Evolutionary conservation across 2,113 vertebrate genomes (phyloP).

Genomic region (Apteryx owenii): DNA sequence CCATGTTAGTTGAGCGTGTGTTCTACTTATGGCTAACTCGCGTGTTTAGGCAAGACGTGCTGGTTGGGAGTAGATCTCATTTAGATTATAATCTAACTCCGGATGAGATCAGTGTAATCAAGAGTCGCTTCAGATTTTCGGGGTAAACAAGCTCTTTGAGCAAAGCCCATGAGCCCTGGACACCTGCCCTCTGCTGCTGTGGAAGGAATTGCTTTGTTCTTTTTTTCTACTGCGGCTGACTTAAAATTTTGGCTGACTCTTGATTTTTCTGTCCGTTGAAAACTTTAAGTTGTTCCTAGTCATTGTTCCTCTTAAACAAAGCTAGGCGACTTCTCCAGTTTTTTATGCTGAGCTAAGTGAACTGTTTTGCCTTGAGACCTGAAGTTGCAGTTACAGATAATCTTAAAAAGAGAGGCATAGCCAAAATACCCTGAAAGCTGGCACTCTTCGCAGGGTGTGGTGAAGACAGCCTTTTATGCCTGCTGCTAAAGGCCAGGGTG

Average conservation of each 20-base stretch:
- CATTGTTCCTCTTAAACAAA: neutral
- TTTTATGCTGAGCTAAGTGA: conserved; percentile 10
- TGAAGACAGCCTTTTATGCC: conserved; percentile 67
- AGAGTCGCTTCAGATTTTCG: conserved; percentile 17
- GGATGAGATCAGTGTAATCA: conserved; percentile 47
- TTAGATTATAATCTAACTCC: neutral
- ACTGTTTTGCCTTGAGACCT: conserved; percentile 8
- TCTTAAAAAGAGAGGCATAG: conserved; percentile 33
- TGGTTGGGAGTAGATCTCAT: conserved; percentile 34
- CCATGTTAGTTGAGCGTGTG: neutral
- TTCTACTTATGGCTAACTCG: neutral
- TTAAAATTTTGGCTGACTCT: neutral
- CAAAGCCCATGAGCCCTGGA: neutral
- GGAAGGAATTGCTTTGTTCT: neutral
- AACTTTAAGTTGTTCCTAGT: neutral
- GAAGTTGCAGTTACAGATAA: conserved; percentile 13
- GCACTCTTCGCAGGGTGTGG: conserved; percentile 64
- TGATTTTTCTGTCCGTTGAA: neutral
- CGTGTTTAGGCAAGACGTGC: neutral
- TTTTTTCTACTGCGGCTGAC: neutral
- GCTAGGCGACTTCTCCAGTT: neutral
- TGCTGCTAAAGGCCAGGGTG: conserved; percentile 76
- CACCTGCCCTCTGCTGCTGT: neutral
- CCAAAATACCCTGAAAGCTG: conserved; percentile 58
- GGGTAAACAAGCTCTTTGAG: conserved; percentile 38